Conservation (phyloP, 2,797 vertebrate species). For the Phataginus tetradactyla region DNA sequence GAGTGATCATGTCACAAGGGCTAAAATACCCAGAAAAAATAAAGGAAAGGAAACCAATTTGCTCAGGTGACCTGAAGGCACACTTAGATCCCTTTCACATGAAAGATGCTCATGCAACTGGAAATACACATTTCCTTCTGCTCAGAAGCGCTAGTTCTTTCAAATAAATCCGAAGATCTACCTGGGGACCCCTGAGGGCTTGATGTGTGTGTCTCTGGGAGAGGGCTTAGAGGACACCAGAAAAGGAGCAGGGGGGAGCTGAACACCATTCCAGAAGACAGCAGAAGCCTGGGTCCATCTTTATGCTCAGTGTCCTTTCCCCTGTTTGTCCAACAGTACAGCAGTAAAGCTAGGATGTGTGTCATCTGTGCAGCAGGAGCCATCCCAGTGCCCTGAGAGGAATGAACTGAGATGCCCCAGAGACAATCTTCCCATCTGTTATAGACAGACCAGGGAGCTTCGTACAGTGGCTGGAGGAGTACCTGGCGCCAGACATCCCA, state of each 20-base stretch:
- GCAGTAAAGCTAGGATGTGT: neutral
- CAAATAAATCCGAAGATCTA: neutral
- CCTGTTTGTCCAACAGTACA: neutral
- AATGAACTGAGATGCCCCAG: too few species aligned
- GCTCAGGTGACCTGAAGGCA: neutral
- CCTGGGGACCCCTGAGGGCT: neutral
- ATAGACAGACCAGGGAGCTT: neutral
- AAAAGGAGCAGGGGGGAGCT: neutral
- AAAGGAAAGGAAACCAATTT: neutral
- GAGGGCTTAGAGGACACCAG: too few species aligned
- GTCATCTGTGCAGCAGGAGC: too few species aligned
- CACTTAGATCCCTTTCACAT: fast-evolving
- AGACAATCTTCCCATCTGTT: neutral
- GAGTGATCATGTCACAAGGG: neutral
- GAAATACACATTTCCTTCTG: neutral
- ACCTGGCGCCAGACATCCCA: neutral
- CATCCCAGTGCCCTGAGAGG: neutral
- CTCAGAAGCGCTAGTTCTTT: fast-evolving
- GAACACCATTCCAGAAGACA: neutral
- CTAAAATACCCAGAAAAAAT: neutral
- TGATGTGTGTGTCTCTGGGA: neutral
- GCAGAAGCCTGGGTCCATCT: neutral
- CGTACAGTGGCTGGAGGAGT: neutral
- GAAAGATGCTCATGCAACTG: neutral
- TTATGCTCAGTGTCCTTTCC: neutral